Conservation (phyloP, 1,140 invertebrate genomes). For the Eriocheir sinensis region DNA sequence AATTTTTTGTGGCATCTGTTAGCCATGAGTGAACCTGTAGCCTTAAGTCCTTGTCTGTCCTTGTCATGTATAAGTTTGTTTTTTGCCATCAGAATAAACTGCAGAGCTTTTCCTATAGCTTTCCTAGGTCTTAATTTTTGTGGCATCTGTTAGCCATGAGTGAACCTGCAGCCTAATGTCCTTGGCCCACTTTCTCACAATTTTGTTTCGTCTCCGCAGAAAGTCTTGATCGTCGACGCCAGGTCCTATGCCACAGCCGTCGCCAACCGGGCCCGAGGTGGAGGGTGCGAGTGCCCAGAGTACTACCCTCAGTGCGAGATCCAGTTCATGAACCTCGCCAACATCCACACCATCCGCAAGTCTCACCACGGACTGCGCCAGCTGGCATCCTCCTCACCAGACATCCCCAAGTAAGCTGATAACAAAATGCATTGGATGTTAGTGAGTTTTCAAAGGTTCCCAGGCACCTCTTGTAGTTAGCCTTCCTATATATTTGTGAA, state of each 20-base stretch:
- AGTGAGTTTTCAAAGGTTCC: background rate
- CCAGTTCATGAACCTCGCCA: conserved; percentile 97
- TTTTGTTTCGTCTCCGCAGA: conserved; percentile 82
- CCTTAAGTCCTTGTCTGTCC: too few relatives aligned
- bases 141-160: too few relatives aligned
- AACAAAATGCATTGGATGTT: background rate
- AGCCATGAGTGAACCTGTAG: too few relatives aligned
- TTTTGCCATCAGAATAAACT: too few relatives aligned
- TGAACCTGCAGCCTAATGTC: too few relatives aligned
- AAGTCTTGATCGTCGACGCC: conserved; percentile 96
- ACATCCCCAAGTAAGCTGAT: conserved; percentile 74
- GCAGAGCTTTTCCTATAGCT: too few relatives aligned
- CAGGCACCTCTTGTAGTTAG: background rate
- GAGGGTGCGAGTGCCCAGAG: conserved; percentile 97
- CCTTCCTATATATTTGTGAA: background rate
- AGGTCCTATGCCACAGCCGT: conserved; percentile 97
- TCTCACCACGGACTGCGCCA: conserved; percentile 83
- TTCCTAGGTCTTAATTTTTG: too few relatives aligned
- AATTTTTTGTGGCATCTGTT: too few relatives aligned
- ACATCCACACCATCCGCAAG: conserved; percentile 97
- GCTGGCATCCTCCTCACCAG: conserved; percentile 79
- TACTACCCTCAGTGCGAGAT: conserved; percentile 97
- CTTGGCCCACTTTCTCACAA: too few relatives aligned
- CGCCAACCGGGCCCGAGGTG: conserved; percentile 96
- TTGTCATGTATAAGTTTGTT: too few relatives aligned